Evolutionary conservation across 2,113 vertebrate species (phyloP).

Genomic region (Cryptotis parvus): DNA sequence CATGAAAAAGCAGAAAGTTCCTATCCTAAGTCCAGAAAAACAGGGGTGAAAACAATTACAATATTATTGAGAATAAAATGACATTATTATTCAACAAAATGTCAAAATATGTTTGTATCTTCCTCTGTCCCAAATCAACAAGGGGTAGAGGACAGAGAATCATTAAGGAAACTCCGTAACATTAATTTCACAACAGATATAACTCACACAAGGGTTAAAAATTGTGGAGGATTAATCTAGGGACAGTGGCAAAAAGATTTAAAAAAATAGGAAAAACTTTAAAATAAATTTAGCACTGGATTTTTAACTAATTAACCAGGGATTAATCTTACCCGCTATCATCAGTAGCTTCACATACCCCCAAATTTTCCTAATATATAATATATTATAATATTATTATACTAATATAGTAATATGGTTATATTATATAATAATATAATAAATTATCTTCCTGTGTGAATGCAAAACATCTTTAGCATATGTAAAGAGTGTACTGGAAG

Average conservation of each 20-base stretch:
- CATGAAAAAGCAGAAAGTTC: background rate
- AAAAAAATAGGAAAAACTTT: background rate
- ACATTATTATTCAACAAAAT: background rate
- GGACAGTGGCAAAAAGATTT: background rate
- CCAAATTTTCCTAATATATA: background rate
- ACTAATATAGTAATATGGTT: too few species aligned
- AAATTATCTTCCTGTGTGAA: too few species aligned
- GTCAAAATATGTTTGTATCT: background rate
- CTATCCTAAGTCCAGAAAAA: background rate
- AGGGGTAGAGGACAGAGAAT: background rate
- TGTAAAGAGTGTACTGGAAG: too few species aligned
- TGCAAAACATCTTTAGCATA: too few species aligned
- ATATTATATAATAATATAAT: too few species aligned
- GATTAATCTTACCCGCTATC: background rate
- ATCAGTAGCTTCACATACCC: background rate
- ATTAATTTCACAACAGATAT: background rate
- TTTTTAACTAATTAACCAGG: background rate
- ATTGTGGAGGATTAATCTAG: background rate
- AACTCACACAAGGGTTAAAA: background rate
- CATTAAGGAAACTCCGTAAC: background rate
- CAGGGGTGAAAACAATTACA: background rate
- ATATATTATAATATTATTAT: too few species aligned
- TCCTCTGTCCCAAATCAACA: background rate
- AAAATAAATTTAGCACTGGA: background rate
- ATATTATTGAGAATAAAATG: background rate